Evolutionary conservation across 64 coral and sea anemone species (phyloP), one percentile per base, ranked within the genome.

Genomic region (Catalaphyllia jardinei): DNA sequence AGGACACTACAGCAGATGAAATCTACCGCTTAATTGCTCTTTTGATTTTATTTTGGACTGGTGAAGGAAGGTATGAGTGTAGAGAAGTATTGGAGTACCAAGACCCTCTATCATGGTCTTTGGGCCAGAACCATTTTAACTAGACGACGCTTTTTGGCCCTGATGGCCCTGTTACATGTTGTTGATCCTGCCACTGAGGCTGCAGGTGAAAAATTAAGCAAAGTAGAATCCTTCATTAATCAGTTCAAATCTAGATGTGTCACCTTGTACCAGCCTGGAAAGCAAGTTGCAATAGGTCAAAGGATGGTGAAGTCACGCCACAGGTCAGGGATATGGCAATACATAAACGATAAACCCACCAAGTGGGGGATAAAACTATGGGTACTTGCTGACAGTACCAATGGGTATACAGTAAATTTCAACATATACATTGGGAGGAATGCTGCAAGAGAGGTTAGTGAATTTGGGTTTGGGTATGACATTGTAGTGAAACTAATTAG

Each of bases 131-230:
- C 79, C 17, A 89, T 89, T 8, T 71, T 92, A 60, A 22, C 84
- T 72, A 72, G 90, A 22, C 39, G 73, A 69, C 75, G 83, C n/a
- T 92, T 73, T 57, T 80, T 76, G 12, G 91, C 83, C 52, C 84
- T 92, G 9, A 81, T 91, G 76, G 91, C 85, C 85, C 42, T 92
- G 46, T 92, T 92, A 62, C 91, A 92, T 87, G 91, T 92, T 49
- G 91, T 87, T 20, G 62, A 92, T 69, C 91, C 91, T 57, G 29
- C 84, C 71, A 88, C 91, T 29, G 91, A 92, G 78, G 76, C 52
- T 29, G 25, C 31, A 67, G 85, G 76, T 24, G 60, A 88, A 39
- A 92, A 92, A 62, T 49, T 92, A 24, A 20, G 82, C 39, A 92
- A 92, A 80, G 91, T 87, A 22, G 24, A 87, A 29, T 87, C 91